Percentiles rank a stretch among this genome's conserved stretches.
Evolutionary conservation across 2,797 vertebrate species (phyloP).

Genomic region (Sebastes flavidus): DNA sequence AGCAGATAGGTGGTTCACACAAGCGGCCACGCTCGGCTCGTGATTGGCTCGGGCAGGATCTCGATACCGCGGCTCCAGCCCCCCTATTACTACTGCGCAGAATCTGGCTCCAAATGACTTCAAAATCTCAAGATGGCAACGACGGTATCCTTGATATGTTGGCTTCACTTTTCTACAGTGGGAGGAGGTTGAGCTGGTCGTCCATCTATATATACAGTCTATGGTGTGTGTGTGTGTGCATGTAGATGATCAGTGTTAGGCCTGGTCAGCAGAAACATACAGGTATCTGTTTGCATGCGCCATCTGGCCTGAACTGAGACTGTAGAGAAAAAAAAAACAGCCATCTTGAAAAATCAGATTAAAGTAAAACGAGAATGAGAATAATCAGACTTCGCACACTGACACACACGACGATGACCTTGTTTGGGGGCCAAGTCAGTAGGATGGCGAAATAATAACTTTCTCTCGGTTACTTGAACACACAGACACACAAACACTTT

Average conservation of each 20-base stretch:
- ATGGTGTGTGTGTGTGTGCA: neutral
- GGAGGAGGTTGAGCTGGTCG: too few relatives aligned
- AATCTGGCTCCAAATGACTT: too few relatives aligned
- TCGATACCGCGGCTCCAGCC: too few relatives aligned
- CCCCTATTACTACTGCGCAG: too few relatives aligned
- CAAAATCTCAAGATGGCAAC: too few relatives aligned
- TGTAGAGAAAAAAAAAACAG: neutral
- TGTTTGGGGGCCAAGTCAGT: neutral
- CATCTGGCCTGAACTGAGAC: neutral
- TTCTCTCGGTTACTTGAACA: neutral
- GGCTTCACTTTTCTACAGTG: too few relatives aligned
- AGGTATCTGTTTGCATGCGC: neutral
- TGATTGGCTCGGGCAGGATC: too few relatives aligned
- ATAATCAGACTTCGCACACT: neutral
- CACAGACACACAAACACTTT: neutral
- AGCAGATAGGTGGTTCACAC: too few relatives aligned
- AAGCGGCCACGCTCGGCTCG: too few relatives aligned
- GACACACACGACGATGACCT: neutral
- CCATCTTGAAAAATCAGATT: neutral
- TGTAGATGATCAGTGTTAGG: neutral
- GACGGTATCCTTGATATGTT: too few relatives aligned
- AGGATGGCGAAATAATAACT: neutral
- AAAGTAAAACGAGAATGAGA: neutral
- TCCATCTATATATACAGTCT: too few relatives aligned
- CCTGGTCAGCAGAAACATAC: neutral